These are phyloP conservation scores for Invenusta paracnida DNA, from an alignment of 2,888 invertebrate species.

Conservation along the genomic window DNA sequence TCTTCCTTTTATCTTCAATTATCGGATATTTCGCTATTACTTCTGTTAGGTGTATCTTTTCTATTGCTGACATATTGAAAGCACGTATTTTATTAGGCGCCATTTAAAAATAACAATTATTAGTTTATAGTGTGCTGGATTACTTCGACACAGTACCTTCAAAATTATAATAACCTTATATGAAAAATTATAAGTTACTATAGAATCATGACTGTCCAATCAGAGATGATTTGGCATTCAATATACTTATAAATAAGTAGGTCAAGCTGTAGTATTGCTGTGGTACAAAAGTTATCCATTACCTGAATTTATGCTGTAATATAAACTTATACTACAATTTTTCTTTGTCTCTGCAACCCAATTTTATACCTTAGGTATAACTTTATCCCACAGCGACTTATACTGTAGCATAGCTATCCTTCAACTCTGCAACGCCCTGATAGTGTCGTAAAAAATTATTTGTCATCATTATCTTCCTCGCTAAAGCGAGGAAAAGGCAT, in stretches of 20 bases:
- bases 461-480: too few species aligned
- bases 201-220: too few species aligned
- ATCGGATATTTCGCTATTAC: not conserved
- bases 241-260: too few species aligned
- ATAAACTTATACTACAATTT: not conserved
- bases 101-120: not conserved
- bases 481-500: too few species aligned
- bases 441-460: too few species aligned
- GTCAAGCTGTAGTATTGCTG: too few species aligned
- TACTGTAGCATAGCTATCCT: not conserved
- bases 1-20: not conserved
- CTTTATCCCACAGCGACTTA: not conserved
- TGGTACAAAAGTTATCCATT: not conserved
- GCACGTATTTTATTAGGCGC: not conserved
- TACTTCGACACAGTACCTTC: too few species aligned
- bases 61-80: not conserved
- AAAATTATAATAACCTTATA: not conserved
- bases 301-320: not conserved
- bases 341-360: not conserved
- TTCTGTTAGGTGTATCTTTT: not conserved
- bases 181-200: not conserved
- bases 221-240: too few species aligned
- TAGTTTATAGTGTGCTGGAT: too few species aligned
- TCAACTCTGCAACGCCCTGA: too few species aligned
- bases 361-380: not conserved